These are phyloP conservation scores for Zaprionus ornatus DNA, from an alignment of 1,140 invertebrate genomes.

Conservation along the genomic window DNA sequence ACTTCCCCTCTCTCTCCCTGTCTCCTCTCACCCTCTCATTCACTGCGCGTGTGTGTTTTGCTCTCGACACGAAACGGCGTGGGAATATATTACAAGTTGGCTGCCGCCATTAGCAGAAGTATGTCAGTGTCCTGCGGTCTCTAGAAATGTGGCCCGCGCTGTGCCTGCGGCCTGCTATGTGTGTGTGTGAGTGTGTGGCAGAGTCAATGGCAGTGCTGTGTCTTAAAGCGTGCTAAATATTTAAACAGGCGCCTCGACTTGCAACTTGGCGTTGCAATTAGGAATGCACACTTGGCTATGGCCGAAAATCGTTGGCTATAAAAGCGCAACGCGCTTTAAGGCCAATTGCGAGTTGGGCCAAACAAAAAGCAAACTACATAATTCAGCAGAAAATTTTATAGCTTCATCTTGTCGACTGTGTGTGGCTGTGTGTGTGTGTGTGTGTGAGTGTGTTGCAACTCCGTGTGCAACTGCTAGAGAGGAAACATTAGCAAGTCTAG, in stretches of 20 bases:
- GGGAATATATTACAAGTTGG: slow-evolving; percentile 82
- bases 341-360: slow-evolving; percentile 39
- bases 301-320: slow-evolving; percentile 18
- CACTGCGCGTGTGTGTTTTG: not conserved
- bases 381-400: slow-evolving; percentile 76
- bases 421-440: slow-evolving; percentile 15
- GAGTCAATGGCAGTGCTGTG: slow-evolving; percentile 16
- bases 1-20: not conserved
- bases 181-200: not conserved
- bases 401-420: slow-evolving; percentile 58
- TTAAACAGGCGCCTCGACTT: slow-evolving; percentile 19
- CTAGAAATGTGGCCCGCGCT: not conserved
- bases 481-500: slow-evolving; percentile 84
- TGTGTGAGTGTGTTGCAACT: slow-evolving; percentile 9
- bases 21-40: not conserved
- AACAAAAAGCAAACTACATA: slow-evolving; percentile 62
- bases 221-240: slow-evolving; percentile 49
- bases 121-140: slow-evolving; percentile 63
- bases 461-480: slow-evolving; percentile 58
- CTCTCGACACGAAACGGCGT: slow-evolving; percentile 65
- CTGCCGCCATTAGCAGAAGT: slow-evolving; percentile 71
- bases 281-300: slow-evolving; percentile 3
- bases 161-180: not conserved
- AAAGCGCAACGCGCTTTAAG: slow-evolving; percentile 41
- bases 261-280: slow-evolving; percentile 24